Evolutionary conservation across 2,888 invertebrate genomes (phyloP).

Genomic region (Reticulitermes lucifugus): DNA sequence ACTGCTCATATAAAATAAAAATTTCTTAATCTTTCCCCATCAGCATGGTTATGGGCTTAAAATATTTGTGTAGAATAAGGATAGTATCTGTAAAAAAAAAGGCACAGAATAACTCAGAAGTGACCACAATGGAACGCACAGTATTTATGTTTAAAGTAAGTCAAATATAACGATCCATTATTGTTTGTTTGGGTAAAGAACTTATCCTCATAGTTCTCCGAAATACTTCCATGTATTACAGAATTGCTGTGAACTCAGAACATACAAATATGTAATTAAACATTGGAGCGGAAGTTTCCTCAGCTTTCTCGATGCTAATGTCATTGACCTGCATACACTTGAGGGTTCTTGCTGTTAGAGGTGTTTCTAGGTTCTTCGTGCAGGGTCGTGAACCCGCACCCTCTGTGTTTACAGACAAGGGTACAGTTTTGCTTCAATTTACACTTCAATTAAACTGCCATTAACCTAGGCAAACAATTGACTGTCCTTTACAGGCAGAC

Average conservation of each 20-base stretch:
- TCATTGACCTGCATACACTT: not conserved
- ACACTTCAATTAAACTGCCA: conserved; percentile 27
- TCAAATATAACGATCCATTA: no score
- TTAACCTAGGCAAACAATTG: conserved; percentile 26
- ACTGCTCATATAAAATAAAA: no score
- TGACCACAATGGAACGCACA: no score
- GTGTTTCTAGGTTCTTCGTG: not conserved
- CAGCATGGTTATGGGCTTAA: no score
- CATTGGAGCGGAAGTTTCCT: not conserved
- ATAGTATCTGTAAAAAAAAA: no score
- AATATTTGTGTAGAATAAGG: no score
- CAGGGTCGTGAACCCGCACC: not conserved
- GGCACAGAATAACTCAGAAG: no score
- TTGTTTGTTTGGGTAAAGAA: no score
- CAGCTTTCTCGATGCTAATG: not conserved
- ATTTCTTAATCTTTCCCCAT: no score
- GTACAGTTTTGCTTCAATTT: not conserved
- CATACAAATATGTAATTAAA: not conserved
- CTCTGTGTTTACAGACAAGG: not conserved
- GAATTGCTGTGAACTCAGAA: not conserved
- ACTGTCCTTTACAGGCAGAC: not conserved
- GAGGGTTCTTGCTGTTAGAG: not conserved
- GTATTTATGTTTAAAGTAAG: no score
- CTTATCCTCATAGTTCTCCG: no score
- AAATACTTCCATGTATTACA: no score